Evolutionary conservation across 2,797 vertebrate species (phyloP), one percentile per base, ranked within the genome.

Genomic region (Oreortyx pictus): DNA sequence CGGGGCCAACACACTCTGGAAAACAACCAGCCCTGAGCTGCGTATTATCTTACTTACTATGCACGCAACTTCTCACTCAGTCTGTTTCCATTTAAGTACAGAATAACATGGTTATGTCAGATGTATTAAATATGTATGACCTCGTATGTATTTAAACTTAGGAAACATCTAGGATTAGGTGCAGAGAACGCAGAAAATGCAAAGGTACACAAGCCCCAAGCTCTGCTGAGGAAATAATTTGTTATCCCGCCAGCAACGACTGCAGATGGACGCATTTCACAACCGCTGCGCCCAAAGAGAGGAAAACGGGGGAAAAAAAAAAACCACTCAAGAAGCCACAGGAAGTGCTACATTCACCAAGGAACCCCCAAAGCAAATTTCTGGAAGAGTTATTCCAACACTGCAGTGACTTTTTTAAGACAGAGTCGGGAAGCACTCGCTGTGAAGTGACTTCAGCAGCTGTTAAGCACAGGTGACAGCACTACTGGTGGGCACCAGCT

Each of bases 91-190:
- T 3, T 5, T 3, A 2, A 0, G 1, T 0, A 16, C 35, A 4
- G 49, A 16, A 5, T 9, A 20, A 3, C 0, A 2, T 0, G 3
- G 25, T 2, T 3, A 1, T 0, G 9, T 2, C 64, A 24, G 35
- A 4, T 0, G 0, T 0, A 4, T 1, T 29, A 18, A 25, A 5
- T 2, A 7, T 0, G 3, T 60, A 2, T 0, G 17, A 24, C 46
- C 54, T 33, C 1, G 7, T 0, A 0, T 0, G 7, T 0, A 0
- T 0, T 1, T 8, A 24, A 52, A 3, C 2, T 19, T 2, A 3
- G 59, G 61, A 24, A 74, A 9, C 19, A 8, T 29, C 7, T 0
- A 1, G 50, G 44, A 23, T 0, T 7, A 50, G 66, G 46, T 0
- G 50, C 16, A 6, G 59, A 24, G 61, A 4, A 60, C 2, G 65